Evolutionary conservation across 1,140 invertebrate genomes (phyloP).

Genomic region (Melanaphis sacchari): DNA sequence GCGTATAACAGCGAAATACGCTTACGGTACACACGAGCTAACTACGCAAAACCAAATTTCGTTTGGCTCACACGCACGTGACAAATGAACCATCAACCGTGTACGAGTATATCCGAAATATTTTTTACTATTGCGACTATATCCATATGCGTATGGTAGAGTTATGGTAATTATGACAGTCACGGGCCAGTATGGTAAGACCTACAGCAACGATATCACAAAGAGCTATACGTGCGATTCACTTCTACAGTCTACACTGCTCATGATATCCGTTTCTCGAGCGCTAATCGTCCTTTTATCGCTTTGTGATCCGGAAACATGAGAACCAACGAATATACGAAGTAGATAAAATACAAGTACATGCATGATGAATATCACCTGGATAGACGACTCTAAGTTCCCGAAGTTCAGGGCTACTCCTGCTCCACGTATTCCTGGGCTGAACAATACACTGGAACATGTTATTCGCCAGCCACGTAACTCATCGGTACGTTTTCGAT

Average conservation of each 20-base stretch:
- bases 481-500: neutral
- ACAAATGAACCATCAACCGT: conserved; percentile 5
- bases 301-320: neutral
- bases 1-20: conserved; percentile 46
- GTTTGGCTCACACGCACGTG: neutral
- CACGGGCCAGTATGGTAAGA: neutral
- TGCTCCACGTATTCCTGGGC: conserved; percentile 79
- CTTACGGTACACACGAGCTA: neutral
- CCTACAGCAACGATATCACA: neutral
- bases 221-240: neutral
- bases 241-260: neutral
- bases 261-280: neutral
- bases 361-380: conserved; percentile 66
- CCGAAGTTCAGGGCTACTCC: conserved; percentile 70
- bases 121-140: neutral
- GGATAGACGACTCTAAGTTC: conserved; percentile 77
- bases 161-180: neutral
- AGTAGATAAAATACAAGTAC: neutral
- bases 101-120: neutral
- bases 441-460: conserved; percentile 87
- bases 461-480: conserved; percentile 14
- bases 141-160: neutral
- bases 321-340: neutral
- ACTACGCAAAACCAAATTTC: conserved; percentile 21
- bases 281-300: no score